Percentiles rank a stretch among this genome's conserved stretches.
These are phyloP conservation scores for Phaethornis superciliosus DNA, from an alignment of 2,113 vertebrate species.

Conservation along the genomic window DNA sequence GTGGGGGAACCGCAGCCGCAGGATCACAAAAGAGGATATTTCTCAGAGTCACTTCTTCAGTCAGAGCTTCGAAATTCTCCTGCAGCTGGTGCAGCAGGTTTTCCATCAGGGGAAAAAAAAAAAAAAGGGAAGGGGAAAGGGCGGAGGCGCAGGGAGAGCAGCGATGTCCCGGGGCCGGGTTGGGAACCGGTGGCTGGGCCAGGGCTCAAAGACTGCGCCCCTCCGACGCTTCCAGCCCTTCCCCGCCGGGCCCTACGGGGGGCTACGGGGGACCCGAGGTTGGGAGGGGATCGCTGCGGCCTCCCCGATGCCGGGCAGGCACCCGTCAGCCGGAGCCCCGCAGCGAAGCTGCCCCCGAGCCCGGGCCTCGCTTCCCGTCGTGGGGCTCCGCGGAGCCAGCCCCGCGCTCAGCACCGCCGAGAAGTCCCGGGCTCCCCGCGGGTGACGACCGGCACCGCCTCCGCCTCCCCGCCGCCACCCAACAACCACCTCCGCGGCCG, in stretches of 20 bases:
- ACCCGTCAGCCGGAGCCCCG: background rate
- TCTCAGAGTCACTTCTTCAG: conserved; percentile 78
- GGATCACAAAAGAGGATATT: conserved; percentile 80
- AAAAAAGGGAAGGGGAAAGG: too few species aligned
- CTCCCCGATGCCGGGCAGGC: background rate
- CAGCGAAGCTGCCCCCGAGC: background rate
- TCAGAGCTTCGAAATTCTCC: conserved; percentile 79
- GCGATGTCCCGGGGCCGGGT: too few species aligned
- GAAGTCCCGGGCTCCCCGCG: background rate
- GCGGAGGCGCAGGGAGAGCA: too few species aligned
- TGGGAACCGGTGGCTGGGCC: too few species aligned
- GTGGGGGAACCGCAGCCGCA: background rate
- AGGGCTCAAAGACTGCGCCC: too few species aligned
- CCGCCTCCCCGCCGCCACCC: too few species aligned
- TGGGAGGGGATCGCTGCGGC: background rate
- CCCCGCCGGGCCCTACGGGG: background rate
- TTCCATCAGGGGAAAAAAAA: conserved; percentile 76
- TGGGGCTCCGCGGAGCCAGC: too few species aligned
- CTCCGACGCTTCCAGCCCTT: background rate
- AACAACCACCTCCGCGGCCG: background rate
- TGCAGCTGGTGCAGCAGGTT: conserved; percentile 80
- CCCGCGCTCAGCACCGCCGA: conserved; percentile 54
- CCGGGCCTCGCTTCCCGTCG: too few species aligned
- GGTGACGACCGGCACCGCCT: background rate
- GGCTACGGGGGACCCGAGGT: too few species aligned